phyloP scores from a whole-genome alignment of 2,797 vertebrate species.

The Rousettus madagascariensis region DNA sequence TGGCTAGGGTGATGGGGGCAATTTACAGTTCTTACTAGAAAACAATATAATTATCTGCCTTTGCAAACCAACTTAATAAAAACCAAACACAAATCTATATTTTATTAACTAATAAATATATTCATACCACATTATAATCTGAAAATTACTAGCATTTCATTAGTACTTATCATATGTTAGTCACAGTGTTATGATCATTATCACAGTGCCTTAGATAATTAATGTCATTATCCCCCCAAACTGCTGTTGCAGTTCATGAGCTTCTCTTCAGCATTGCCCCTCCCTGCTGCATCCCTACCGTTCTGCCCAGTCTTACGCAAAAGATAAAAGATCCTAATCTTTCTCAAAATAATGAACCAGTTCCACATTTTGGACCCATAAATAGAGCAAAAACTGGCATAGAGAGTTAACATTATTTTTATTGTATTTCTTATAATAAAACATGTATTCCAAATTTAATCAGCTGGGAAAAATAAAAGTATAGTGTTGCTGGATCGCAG shows the following conservation, averaged over 20 bases:
- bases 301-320: not conserved
- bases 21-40: not conserved
- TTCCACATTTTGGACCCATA: not conserved
- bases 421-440: not conserved
- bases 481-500: not conserved
- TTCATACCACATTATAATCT: not conserved
- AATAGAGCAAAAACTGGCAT: not conserved
- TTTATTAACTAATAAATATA: not conserved
- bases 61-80: conserved; percentile 19
- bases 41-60: not conserved
- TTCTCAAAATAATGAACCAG: not conserved
- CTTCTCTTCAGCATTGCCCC: not conserved
- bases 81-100: not conserved
- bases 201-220: not conserved
- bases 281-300: no score
- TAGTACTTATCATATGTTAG: not conserved
- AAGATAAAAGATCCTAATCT: not conserved
- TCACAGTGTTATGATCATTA: not conserved
- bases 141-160: not conserved
- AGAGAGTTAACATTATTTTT: not conserved
- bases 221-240: not conserved
- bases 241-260: not conserved
- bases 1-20: not conserved
- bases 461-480: not conserved
- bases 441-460: not conserved